Conservation (phyloP, 2,888 invertebrate genomes). For the Andricus quercusramuli region DNA sequence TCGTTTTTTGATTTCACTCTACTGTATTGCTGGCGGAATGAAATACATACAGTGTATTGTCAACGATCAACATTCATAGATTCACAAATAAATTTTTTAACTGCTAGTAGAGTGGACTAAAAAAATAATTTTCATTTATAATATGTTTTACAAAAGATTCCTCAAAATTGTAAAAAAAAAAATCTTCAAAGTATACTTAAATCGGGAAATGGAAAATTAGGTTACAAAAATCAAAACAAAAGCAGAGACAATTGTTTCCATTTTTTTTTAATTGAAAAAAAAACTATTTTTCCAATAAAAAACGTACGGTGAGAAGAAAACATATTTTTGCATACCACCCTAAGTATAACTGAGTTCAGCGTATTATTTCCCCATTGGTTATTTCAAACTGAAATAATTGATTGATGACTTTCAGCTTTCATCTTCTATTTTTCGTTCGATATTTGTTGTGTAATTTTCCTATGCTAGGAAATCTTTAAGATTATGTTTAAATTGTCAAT, state of each 20-base stretch:
- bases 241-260: neutral
- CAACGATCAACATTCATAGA: conserved; percentile 48
- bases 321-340: neutral
- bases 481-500: neutral
- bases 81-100: conserved; percentile 46
- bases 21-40: conserved; percentile 3
- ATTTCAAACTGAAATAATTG: neutral
- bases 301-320: neutral
- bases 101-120: neutral
- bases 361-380: conserved; percentile 48
- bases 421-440: neutral
- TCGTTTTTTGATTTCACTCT: too few relatives aligned
- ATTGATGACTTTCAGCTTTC: neutral
- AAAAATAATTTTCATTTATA: neutral
- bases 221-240: too few relatives aligned
- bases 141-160: neutral
- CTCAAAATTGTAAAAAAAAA: neutral
- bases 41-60: conserved; percentile 38
- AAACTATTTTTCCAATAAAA: neutral
- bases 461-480: neutral
- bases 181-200: neutral
- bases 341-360: conserved; percentile 44
- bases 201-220: too few relatives aligned
- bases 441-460: neutral
- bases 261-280: neutral